Evolutionary conservation across 1,140 invertebrate species (phyloP), one percentile per base, ranked within the genome.

Genomic region (Lasioglossum albipes): DNA sequence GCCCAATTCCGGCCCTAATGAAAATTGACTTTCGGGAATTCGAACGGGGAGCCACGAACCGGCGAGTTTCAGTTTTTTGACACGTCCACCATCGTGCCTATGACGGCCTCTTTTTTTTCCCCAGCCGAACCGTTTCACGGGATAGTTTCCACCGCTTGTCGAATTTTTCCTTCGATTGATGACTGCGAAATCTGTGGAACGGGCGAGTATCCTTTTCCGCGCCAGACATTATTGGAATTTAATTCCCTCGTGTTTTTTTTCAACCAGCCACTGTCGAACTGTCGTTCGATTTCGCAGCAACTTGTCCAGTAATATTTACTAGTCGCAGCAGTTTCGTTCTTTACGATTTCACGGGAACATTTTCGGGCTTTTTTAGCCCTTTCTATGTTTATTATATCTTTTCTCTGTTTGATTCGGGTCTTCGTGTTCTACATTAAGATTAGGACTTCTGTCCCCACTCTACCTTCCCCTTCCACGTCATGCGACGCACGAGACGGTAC

Each of bases 21-120:
- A 88, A 90, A 89, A 91, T 91, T 91, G 89, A 90, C 88, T 88
- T 87, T 90, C 88, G 75, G 75, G 57, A 78, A 78, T 72, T 52
- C 68, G 57, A 16, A 41, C 69, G 52, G 18, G 31, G 12, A 31
- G 75, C 67, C 54, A 20, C 42, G 66, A 36, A 16, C 57, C 45
- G 62, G 27, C 76, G 68, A 78, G 71, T 67, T 52, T 66, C 77
- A 79, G 77, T 79, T 79, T 79, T 79, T 83, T 68, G 69, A 73
- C 62, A 36, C 78, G 52, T 75, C 57, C 67, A 13, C 41, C 7
- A 31, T 20, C 57, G n/a, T 9, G 31, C 13, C 62, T 31, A 54
- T 59, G 54, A 36, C 69, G 69, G 52, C 57, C 52, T 9, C 67
- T 64, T 61, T 64, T 70, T 57, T 72, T 45, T 64, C 49, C 31